Base-by-base conservation (phyloP, 2,797 vertebrate species). In the Lacerta bilineata region DNA sequence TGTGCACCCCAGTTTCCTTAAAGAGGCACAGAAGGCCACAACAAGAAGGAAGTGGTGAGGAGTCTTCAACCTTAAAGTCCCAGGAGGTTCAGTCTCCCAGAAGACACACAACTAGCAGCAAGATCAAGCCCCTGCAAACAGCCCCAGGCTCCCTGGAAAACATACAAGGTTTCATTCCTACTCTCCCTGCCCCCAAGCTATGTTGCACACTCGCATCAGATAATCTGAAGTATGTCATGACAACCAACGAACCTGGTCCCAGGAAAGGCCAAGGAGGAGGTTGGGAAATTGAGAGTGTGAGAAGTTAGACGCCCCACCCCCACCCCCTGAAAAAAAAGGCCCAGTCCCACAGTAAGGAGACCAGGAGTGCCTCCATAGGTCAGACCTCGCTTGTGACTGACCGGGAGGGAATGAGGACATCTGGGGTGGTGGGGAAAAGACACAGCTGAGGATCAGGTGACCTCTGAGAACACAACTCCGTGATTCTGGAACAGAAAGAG, bases 371-470 rank as follows among this genome's bases (percentile, higher is more conserved):
- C 97, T 96, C 96, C 95, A 64, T 78, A 71, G 94, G 91, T 96
- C 94, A 98, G 95, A 98, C 98, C 97, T 97, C 97, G 96, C 94
- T 97, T 97, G 98, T 97, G 94, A 98, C 96, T 87, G 97, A 98
- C 95, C 97, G 97, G 96, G 98, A 97, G 94, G 98, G 93, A 92
- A 98, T 94, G 95, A 98, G 96, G 94, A 98, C 98, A 97, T 97
- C 96, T 92, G 97, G 96, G 95, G 98, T 97, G 96, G 97, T 90
- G 94, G 97, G 97, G 96, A 97, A 94, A 93, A 95, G 97, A 96
- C 96, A 95, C 95, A 97, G 97, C 96, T 98, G 98, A 97, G 98
- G 96, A 97, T 98, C 98, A 98, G 97, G 98, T 98, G 97, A 98
- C 98, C 97, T 98, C 97, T 97, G 98, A 95, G 98, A 98, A 97